Evolutionary conservation across 2,797 vertebrate genomes (phyloP), one percentile per base, ranked within the genome.

Genomic region (Betta splendens): DNA sequence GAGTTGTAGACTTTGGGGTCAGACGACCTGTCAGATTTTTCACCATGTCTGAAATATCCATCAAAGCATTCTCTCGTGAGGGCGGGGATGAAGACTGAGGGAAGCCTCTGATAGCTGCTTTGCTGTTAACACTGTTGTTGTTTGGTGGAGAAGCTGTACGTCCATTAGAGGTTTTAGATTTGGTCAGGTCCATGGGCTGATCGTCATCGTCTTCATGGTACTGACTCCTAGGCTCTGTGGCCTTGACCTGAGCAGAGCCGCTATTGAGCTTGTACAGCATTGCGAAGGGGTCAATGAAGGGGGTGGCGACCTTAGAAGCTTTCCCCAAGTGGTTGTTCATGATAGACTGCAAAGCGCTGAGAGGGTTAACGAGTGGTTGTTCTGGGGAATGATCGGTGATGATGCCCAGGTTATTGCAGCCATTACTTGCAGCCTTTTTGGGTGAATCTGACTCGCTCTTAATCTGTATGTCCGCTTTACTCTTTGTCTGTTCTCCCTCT

Each of bases 11-110:
- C 87, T 99, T 99, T 77, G 97, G 97, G 22, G 97, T 98, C 87
- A 98, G 90, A 38, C 94, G 95, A 26, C 97, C 97, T 0, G 97
- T 98, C 75, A 99, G 94, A 86, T 98, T 98, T 77, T 98, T 99
- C 32, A 99, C 97, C 97, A 99, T 99, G 85, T 98, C 97, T 0
- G 97, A 98, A 87, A 99, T 99, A 89, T 99, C 97, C 94, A 98
- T 94, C 83, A 99, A 85, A 23, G 97, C 97, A 4, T 97, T 98
- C 84, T 99, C 97, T 63, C 95, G 89, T 7, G 97, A 86, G 0
- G 96, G 95, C 0, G 95, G 94, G 0, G 95, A 91, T 16, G 94
- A 88, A 0, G 94, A 85, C 13, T 95, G 94, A 1, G 94, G 89
- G 59, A 93, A 81, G 0, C 78, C 80, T 13, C 92, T 91, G 61